Evolutionary conservation across 2,113 vertebrate genomes (phyloP).

Genomic region (Silurus asotus): DNA sequence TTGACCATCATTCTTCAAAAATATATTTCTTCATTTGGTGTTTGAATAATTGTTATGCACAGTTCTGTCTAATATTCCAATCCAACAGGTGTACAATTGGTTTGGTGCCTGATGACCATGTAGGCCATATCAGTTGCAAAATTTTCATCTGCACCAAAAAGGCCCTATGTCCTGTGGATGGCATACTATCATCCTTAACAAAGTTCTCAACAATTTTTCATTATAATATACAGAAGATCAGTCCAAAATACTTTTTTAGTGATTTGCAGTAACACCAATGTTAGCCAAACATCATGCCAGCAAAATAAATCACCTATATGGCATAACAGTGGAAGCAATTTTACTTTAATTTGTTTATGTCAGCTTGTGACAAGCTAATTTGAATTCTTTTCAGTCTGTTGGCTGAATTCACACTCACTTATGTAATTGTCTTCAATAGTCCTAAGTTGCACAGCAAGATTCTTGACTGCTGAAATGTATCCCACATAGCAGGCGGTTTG

Average conservation of each 20-base stretch:
- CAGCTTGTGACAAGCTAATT: not conserved
- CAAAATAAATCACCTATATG: not conserved
- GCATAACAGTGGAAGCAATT: not conserved
- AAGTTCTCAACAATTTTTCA: not conserved
- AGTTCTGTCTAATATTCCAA: not conserved
- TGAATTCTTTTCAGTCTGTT: slow-evolving; percentile 2
- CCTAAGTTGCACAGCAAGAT: slow-evolving; percentile 9
- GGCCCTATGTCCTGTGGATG: not conserved
- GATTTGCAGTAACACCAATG: not conserved
- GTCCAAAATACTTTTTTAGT: not conserved
- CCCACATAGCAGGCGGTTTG: slow-evolving; percentile 8
- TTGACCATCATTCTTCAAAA: not conserved
- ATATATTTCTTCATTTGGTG: not conserved
- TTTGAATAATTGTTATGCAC: not conserved
- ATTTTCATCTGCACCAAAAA: not conserved
- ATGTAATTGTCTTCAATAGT: slow-evolving; percentile 6
- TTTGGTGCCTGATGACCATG: not conserved
- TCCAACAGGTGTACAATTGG: not conserved
- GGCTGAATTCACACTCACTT: slow-evolving; percentile 2
- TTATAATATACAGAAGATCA: not conserved
- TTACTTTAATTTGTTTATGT: slow-evolving; percentile 9
- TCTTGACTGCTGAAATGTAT: not conserved
- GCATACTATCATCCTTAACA: not conserved
- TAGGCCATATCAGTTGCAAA: not conserved
- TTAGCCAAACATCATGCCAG: not conserved